Evolutionary conservation across 2,888 invertebrate species (phyloP).

Genomic region (Campoletis raptor): DNA sequence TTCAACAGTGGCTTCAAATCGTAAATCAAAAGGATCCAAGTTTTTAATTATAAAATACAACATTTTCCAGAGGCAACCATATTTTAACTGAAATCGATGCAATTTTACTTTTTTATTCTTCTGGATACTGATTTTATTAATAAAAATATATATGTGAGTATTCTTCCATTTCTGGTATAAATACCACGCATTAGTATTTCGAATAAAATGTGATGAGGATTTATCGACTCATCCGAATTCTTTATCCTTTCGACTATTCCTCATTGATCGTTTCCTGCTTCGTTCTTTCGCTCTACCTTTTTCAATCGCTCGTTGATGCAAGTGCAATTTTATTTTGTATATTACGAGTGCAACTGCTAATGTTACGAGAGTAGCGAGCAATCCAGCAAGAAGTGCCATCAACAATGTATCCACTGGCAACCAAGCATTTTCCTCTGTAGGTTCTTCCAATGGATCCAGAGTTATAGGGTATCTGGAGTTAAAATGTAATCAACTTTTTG

Average conservation of each 20-base stretch:
- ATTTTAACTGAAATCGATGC: not conserved
- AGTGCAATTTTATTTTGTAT: slow-evolving; percentile 64
- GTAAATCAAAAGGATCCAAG: not conserved
- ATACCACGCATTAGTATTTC: not conserved
- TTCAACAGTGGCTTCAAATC: not conserved
- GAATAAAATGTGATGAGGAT: not conserved
- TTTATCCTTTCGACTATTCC: slow-evolving; percentile 41
- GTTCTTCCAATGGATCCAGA: slow-evolving; percentile 61
- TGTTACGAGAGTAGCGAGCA: slow-evolving; percentile 72
- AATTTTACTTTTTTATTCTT: not conserved
- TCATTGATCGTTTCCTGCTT: slow-evolving; percentile 9
- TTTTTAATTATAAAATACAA: not conserved
- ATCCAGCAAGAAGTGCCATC: slow-evolving; percentile 72
- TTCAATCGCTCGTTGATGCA: slow-evolving; percentile 53
- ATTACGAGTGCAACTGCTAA: slow-evolving; percentile 70
- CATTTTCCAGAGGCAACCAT: not conserved
- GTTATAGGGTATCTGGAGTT: slow-evolving; percentile 73
- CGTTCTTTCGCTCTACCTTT: slow-evolving; percentile 20
- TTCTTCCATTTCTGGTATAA: not conserved
- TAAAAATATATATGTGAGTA: not conserved
- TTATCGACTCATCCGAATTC: slow-evolving; percentile 35
- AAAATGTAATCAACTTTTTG: not conserved
- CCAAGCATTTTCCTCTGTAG: slow-evolving; percentile 76
- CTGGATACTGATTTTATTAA: not conserved
- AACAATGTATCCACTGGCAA: slow-evolving; percentile 76